phyloP scores from a whole-genome alignment of 2,113 vertebrate genomes.

The Otolemur garnettii region DNA sequence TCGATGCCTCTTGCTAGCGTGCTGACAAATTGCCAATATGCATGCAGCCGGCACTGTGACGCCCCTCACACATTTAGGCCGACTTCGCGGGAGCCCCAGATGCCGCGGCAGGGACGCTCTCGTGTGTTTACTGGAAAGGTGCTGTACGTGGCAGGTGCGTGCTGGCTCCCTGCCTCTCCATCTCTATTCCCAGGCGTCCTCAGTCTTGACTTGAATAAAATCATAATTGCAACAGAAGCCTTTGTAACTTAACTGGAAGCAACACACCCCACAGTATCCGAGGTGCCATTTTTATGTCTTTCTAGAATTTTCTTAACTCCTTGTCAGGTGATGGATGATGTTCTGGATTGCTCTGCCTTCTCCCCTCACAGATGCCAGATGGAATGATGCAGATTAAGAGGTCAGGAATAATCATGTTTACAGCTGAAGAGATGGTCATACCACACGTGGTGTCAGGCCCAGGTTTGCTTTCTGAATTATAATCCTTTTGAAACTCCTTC shows the following conservation, averaged over 20 bases:
- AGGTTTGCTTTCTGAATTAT: neutral
- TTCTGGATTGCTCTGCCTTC: constrained; percentile 70
- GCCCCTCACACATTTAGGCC: neutral
- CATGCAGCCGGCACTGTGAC: neutral
- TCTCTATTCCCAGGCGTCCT: constrained; percentile 20
- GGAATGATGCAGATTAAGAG: constrained; percentile 69
- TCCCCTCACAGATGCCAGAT: constrained; percentile 62
- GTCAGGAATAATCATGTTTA: constrained; percentile 1
- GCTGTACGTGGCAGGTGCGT: neutral
- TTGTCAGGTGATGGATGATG: constrained; percentile 65
- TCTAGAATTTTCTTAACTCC: constrained; percentile 76
- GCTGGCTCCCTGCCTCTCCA: neutral
- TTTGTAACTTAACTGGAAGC: constrained; percentile 63
- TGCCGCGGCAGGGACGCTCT: neutral
- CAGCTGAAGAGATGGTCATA: neutral
- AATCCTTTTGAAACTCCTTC: neutral
- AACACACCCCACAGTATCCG: neutral
- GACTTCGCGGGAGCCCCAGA: neutral
- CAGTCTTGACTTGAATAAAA: constrained; percentile 69
- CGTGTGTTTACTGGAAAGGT: neutral
- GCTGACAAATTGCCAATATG: constrained; percentile 17
- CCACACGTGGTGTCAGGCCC: neutral
- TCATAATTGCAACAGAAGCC: constrained; percentile 62
- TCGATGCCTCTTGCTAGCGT: neutral
- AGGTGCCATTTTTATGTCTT: constrained; percentile 66